Conservation (phyloP, 2,113 vertebrate genomes). For the Brachyistius frenatus region DNA sequence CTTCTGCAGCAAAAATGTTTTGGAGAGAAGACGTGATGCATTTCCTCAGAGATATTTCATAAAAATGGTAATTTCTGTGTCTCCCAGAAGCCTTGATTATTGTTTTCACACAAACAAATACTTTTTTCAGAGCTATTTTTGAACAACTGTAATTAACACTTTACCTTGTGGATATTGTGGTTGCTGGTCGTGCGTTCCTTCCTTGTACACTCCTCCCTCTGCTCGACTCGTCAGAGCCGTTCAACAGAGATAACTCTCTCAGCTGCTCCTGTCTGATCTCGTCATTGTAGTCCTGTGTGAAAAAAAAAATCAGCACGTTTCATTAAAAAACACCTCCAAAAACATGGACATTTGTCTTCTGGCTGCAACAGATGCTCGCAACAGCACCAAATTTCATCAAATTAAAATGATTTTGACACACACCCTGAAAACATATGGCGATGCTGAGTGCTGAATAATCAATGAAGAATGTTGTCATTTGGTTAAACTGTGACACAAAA, state of each 20-base stretch:
- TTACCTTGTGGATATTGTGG: constrained; percentile 89
- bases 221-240: constrained; percentile 93
- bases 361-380: constrained; percentile 59
- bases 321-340: constrained; percentile 4
- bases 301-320: constrained; percentile 55
- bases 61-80: too few species aligned
- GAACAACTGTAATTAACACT: neutral
- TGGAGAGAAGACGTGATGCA: too few species aligned
- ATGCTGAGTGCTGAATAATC: constrained; percentile 38
- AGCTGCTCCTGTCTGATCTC: constrained; percentile 99
- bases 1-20: too few species aligned
- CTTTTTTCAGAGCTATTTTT: neutral
- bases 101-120: neutral
- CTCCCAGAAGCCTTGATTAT: neutral
- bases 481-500: constrained; percentile 18
- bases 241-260: constrained; percentile 95
- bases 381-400: constrained; percentile 67
- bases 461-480: constrained; percentile 38
- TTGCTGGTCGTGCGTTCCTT: constrained; percentile 87
- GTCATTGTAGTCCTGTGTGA: constrained; percentile 96
- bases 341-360: constrained; percentile 60
- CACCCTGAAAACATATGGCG: constrained; percentile 42
- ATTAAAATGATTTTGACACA: constrained; percentile 59
- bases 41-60: too few species aligned
- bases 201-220: constrained; percentile 89